These are phyloP conservation scores for Vombatus ursinus DNA, from an alignment of 2,113 vertebrate genomes.

Conservation along the genomic window DNA sequence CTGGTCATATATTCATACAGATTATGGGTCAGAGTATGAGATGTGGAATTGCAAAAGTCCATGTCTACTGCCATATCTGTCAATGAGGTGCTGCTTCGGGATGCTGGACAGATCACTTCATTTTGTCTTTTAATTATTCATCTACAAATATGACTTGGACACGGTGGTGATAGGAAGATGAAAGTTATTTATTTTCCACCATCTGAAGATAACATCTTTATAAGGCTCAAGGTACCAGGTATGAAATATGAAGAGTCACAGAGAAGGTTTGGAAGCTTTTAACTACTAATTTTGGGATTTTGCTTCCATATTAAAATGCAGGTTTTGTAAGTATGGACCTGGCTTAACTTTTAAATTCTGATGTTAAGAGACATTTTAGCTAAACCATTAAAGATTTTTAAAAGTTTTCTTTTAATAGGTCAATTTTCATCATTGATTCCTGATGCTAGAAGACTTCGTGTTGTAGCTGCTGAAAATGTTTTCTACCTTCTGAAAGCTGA, in stretches of 20 bases:
- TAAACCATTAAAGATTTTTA: conserved; percentile 28
- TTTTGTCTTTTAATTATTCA: too few relatives aligned
- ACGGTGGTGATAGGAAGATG: accelerated
- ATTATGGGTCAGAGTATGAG: not conserved
- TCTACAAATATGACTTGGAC: not conserved
- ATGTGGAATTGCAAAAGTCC: too few relatives aligned
- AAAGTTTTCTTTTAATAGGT: conserved; percentile 84
- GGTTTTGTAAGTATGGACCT: conserved; percentile 22
- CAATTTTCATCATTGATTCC: conserved; percentile 90
- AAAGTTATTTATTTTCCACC: not conserved
- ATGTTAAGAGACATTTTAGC: not conserved
- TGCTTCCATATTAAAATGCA: not conserved
- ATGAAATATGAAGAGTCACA: not conserved
- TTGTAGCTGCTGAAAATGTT: too few relatives aligned
- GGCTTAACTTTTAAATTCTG: not conserved
- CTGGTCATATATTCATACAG: accelerated
- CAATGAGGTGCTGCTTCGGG: too few relatives aligned
- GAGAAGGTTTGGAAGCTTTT: not conserved
- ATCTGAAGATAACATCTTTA: accelerated
- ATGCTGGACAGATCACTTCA: too few relatives aligned
- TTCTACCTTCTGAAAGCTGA: conserved; percentile 86
- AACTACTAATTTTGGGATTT: not conserved
- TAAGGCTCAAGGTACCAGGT: not conserved
- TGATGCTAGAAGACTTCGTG: conserved; percentile 78
- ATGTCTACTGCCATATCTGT: too few relatives aligned